A percentile compares a stretch with the other conserved stretches of the same genome.
These are phyloP conservation scores for Saccostrea echinata DNA, from an alignment of 1,140 invertebrate genomes.

Conservation along the genomic window DNA sequence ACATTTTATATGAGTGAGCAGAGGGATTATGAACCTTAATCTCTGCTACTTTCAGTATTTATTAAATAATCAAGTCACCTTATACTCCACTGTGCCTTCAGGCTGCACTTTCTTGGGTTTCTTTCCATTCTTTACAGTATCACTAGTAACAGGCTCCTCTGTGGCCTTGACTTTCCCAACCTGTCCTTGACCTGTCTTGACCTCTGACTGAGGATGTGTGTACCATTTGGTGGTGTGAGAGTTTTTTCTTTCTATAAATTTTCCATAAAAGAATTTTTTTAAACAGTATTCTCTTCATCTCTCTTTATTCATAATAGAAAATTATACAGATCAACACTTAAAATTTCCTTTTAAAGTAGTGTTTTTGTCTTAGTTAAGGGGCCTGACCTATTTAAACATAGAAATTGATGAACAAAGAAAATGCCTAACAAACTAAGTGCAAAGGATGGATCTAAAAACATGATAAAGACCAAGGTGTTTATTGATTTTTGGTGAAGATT, in stretches of 20 bases:
- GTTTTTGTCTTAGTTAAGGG: too few species aligned
- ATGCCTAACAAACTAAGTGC: background rate
- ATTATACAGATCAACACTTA: too few species aligned
- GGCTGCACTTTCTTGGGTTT: constrained; percentile 4
- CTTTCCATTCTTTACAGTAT: constrained; percentile 11
- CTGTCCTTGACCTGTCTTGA: background rate
- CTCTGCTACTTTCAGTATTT: background rate
- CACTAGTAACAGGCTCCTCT: background rate
- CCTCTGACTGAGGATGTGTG: background rate
- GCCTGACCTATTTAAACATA: background rate
- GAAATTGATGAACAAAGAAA: background rate
- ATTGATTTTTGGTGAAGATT: constrained; percentile 12
- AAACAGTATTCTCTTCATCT: too few species aligned
- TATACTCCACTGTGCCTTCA: background rate
- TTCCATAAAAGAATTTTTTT: background rate
- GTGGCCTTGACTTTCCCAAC: background rate
- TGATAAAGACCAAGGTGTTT: background rate
- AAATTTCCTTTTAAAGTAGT: too few species aligned
- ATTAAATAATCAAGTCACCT: background rate
- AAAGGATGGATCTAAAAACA: background rate
- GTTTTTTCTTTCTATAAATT: background rate
- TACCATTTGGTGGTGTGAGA: background rate
- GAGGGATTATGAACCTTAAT: too few species aligned
- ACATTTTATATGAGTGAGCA: too few species aligned
- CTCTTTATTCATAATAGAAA: too few species aligned